Evolutionary conservation across 92 coral and sea anemone genomes (phyloP).

Genomic region (Porites lobata): DNA sequence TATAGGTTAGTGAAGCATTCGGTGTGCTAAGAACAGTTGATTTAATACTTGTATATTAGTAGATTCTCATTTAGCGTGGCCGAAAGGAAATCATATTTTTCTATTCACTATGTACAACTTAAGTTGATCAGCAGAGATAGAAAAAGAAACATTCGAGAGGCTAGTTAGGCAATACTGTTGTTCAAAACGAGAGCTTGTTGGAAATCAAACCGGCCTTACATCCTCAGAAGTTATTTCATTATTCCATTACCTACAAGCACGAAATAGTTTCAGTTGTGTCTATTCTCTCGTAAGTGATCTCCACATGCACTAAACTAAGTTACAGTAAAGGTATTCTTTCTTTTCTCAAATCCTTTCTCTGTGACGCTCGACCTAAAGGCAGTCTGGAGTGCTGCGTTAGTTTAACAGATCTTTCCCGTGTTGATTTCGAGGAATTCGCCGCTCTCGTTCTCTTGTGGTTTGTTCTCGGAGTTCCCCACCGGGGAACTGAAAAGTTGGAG

Average conservation of each 20-base stretch:
- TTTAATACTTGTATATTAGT: too few species aligned
- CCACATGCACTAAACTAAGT: neutral
- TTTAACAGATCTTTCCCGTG: neutral
- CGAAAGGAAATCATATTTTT: too few species aligned
- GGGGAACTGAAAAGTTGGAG: too few species aligned
- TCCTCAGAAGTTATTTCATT: neutral
- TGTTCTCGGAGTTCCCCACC: neutral
- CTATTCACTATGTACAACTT: too few species aligned
- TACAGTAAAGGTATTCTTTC: neutral
- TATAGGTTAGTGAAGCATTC: too few species aligned
- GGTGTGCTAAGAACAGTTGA: too few species aligned
- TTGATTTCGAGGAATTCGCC: neutral
- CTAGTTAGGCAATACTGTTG: too few species aligned
- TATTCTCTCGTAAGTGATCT: neutral
- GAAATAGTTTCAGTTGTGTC: neutral
- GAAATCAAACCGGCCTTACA: neutral
- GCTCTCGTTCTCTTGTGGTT: neutral
- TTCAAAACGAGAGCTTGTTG: too few species aligned
- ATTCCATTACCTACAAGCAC: too few species aligned
- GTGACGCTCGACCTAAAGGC: conserved; percentile 18
- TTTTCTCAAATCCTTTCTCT: neutral
- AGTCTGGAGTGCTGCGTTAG: neutral
- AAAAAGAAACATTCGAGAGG: too few species aligned
- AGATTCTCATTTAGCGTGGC: too few species aligned
- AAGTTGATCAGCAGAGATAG: too few species aligned